A percentile compares a stretch with the other conserved stretches of the same genome.
Evolutionary conservation across 2,113 vertebrate species (phyloP).

Genomic region (Prolemur simus): DNA sequence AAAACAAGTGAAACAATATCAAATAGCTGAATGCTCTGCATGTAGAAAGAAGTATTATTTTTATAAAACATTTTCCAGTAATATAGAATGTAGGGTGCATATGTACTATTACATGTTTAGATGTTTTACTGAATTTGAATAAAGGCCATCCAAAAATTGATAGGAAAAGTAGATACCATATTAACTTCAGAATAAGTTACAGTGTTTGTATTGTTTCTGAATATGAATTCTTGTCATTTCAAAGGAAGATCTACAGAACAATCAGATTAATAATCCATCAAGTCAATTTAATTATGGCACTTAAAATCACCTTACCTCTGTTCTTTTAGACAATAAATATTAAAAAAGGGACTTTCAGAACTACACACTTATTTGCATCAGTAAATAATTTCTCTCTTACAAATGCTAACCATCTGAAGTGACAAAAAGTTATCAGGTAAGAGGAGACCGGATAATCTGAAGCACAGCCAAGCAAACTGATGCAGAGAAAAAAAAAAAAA

Average conservation of each 20-base stretch:
- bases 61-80: not conserved
- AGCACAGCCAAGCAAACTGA: not conserved
- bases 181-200: not conserved
- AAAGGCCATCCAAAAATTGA: not conserved
- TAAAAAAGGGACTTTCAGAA: not conserved
- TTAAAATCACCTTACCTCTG: not conserved
- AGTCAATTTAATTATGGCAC: not conserved
- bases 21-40: not conserved
- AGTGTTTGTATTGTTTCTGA: not conserved
- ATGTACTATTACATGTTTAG: not conserved
- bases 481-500: not conserved
- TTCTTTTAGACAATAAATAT: not conserved
- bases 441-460: not conserved
- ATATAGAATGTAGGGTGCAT: not conserved
- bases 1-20: slow-evolving; percentile 4
- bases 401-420: not conserved
- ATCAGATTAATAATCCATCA: not conserved
- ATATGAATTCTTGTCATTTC: not conserved
- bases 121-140: slow-evolving; percentile 20
- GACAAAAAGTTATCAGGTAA: not conserved
- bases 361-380: not conserved
- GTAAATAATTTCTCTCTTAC: not conserved
- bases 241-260: slow-evolving; percentile 7
- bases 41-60: not conserved
- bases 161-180: not conserved